These are phyloP conservation scores for Corvus hawaiiensis DNA, from an alignment of 2,113 vertebrate genomes.

Conservation along the genomic window DNA sequence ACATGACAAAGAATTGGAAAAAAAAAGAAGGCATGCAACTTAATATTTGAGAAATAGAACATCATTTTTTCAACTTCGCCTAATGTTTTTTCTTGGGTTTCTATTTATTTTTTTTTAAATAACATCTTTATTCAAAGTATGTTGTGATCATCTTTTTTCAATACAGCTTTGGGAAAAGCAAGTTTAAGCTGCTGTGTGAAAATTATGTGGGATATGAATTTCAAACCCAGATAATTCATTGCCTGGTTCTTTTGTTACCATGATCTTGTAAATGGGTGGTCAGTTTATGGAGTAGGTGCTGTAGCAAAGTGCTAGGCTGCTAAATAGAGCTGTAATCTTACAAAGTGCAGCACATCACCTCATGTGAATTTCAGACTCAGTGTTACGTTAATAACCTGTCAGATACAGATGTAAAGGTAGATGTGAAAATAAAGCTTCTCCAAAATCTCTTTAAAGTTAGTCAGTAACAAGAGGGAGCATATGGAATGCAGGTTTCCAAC, in stretches of 20 bases:
- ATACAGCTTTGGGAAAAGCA: not conserved
- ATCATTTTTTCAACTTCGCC: fast-evolving
- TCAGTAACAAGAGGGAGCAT: not conserved
- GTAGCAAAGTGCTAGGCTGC: not conserved
- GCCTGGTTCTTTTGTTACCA: not conserved
- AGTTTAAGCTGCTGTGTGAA: not conserved
- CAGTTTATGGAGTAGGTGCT: not conserved
- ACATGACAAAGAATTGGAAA: not conserved
- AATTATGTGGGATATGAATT: not conserved
- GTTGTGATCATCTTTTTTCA: not conserved
- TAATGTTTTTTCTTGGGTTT: not conserved
- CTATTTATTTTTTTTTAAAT: not conserved
- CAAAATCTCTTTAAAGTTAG: not conserved
- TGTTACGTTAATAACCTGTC: not conserved
- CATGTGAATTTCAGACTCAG: not conserved
- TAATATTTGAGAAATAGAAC: not conserved
- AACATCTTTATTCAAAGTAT: not conserved
- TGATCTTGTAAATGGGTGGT: not conserved
- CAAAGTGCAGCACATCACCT: not conserved
- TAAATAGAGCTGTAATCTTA: not conserved
- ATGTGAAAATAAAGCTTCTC: not conserved
- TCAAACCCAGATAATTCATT: not conserved
- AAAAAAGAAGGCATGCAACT: fast-evolving
- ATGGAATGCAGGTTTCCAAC: not conserved
- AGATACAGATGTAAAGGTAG: not conserved